Evolutionary conservation across 2,113 vertebrate genomes (phyloP).

Genomic region (Corythoichthys haematopterus): DNA sequence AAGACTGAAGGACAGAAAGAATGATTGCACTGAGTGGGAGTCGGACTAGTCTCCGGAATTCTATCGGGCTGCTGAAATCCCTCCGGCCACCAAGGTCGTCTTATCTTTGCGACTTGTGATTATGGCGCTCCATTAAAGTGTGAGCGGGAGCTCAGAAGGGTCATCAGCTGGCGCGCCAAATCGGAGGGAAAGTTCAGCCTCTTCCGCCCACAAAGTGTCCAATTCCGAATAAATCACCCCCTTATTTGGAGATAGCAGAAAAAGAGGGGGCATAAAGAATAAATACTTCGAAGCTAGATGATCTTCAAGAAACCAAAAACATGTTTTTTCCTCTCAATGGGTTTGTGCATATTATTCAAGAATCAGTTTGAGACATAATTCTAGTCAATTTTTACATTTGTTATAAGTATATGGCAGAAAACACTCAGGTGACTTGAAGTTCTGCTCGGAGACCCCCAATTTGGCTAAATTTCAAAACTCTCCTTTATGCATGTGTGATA

Average conservation of each 20-base stretch:
- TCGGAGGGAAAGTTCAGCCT: neutral
- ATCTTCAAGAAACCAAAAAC: too few species aligned
- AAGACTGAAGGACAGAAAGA: slow-evolving; percentile 10
- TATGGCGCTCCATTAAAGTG: slow-evolving; percentile 18
- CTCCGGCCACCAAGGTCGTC: slow-evolving; percentile 19
- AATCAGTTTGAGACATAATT: neutral
- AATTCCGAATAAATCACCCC: neutral
- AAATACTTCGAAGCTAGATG: neutral
- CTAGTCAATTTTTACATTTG: neutral
- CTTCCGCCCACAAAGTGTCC: neutral
- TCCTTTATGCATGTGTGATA: too few species aligned
- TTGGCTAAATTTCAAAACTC: too few species aligned
- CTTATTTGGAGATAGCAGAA: neutral
- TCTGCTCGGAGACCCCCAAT: too few species aligned
- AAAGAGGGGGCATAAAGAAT: neutral
- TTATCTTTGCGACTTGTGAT: slow-evolving; percentile 27
- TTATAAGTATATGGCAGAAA: neutral
- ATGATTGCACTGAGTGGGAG: slow-evolving; percentile 2
- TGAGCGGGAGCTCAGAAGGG: slow-evolving; percentile 6
- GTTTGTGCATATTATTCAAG: neutral
- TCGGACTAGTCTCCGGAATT: slow-evolving; percentile 10
- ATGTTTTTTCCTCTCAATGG: neutral
- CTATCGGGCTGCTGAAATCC: slow-evolving; percentile 16
- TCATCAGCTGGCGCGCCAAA: slow-evolving; percentile 5
- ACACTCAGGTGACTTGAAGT: too few species aligned